phyloP scores from a whole-genome alignment of 2,113 vertebrate species.

The Phalacrocorax pelagicus region DNA sequence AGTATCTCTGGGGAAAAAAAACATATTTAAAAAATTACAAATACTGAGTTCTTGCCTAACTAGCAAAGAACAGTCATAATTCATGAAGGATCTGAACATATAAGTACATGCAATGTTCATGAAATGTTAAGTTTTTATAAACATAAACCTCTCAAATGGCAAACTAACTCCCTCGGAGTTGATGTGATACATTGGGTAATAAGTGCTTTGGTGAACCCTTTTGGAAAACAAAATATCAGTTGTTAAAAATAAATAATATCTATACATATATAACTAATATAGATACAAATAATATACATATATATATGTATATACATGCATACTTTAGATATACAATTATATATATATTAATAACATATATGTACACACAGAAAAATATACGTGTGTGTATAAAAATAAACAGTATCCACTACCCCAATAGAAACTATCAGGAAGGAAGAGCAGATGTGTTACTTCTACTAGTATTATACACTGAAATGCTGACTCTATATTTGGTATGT shows the following conservation, averaged over 20 bases:
- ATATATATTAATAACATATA: neutral
- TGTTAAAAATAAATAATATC: neutral
- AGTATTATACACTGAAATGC: neutral
- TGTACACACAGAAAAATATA: accelerated
- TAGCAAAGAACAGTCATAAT: neutral
- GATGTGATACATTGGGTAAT: accelerated
- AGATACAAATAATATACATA: neutral
- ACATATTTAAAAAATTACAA: neutral
- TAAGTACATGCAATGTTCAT: neutral
- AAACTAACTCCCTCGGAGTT: neutral
- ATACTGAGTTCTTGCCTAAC: neutral
- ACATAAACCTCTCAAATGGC: neutral
- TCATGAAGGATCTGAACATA: neutral
- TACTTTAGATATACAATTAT: neutral
- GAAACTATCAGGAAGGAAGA: neutral
- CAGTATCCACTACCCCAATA: neutral
- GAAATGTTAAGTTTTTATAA: neutral
- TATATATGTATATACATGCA: too few species aligned
- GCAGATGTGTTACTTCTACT: neutral
- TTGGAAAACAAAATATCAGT: neutral
- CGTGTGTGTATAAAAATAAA: neutral
- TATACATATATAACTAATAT: neutral
- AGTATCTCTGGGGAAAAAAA: neutral
- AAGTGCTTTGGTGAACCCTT: neutral
- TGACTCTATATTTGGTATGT: neutral